These are phyloP conservation scores for Wasmannia auropunctata DNA, from an alignment of 1,140 invertebrate genomes.

Conservation along the genomic window DNA sequence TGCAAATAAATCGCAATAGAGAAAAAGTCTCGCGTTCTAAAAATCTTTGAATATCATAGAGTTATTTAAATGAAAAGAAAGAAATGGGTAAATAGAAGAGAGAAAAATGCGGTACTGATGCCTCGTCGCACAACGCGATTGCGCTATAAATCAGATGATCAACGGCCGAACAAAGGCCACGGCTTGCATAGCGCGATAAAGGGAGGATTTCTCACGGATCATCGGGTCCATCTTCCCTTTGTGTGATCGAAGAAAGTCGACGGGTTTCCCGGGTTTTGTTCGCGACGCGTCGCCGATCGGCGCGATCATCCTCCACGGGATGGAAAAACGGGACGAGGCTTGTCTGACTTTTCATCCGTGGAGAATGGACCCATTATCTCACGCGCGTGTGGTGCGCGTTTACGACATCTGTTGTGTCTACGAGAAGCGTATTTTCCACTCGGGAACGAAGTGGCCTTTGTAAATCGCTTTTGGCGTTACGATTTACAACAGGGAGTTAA, in stretches of 20 bases:
- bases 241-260: not conserved
- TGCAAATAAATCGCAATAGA: too few species aligned
- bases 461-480: constrained; percentile 40
- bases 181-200: not conserved
- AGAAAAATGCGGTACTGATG: not conserved
- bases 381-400: not conserved
- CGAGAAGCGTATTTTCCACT: constrained; percentile 5
- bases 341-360: constrained; percentile 58
- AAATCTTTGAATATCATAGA: not conserved
- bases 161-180: constrained; percentile 9
- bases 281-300: not conserved
- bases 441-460: constrained; percentile 35
- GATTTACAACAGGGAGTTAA: constrained; percentile 40
- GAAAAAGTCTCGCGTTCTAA: not conserved
- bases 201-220: constrained; percentile 53
- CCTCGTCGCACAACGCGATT: not conserved
- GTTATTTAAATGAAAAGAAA: not conserved
- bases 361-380: constrained; percentile 49
- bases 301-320: not conserved
- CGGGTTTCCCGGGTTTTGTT: constrained; percentile 56
- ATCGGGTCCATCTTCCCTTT: not conserved
- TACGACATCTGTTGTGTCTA: constrained; percentile 57
- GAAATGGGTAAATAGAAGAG: not conserved
- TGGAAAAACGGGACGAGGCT: not conserved
- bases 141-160: constrained; percentile 12